phyloP scores from a whole-genome alignment of 1,140 invertebrate genomes.

The Lepeophtheirus salmonis region DNA sequence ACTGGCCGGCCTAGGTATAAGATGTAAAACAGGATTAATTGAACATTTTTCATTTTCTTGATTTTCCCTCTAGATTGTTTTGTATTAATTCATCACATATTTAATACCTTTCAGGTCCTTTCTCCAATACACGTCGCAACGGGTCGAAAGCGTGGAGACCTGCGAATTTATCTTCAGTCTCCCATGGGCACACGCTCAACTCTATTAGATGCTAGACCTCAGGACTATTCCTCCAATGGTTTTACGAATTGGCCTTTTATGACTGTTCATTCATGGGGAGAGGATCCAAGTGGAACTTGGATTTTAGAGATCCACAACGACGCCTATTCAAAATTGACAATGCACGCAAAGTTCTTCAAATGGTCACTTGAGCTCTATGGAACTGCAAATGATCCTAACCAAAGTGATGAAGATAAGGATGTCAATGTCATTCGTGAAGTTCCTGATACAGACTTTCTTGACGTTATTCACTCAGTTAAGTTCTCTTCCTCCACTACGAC shows the following conservation, averaged over 20 bases:
- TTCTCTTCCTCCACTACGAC: neutral
- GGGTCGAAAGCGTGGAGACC: constrained; percentile 16
- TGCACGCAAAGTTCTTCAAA: constrained; percentile 16
- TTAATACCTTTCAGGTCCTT: constrained; percentile 4
- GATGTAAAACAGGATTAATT: no score
- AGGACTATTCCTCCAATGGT: constrained; percentile 62
- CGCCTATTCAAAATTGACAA: constrained; percentile 10
- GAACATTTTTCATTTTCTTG: no score
- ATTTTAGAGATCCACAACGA: constrained; percentile 18
- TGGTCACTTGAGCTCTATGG: constrained; percentile 18
- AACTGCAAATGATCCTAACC: constrained; percentile 10
- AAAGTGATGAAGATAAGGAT: neutral
- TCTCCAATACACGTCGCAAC: constrained; percentile 13
- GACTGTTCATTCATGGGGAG: constrained; percentile 79
- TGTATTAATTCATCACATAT: no score
- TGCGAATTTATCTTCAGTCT: constrained; percentile 54
- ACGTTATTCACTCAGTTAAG: neutral
- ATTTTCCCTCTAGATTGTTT: no score
- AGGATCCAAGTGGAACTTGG: constrained; percentile 37
- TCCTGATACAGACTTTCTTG: neutral
- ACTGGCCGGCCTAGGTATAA: no score
- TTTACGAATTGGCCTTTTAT: constrained; percentile 71
- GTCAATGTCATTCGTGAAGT: neutral
- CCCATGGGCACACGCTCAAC: constrained; percentile 67
- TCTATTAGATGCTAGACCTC: constrained; percentile 59